Evolutionary conservation across 2,797 vertebrate species (phyloP).

Genomic region (Poecilia velifera): DNA sequence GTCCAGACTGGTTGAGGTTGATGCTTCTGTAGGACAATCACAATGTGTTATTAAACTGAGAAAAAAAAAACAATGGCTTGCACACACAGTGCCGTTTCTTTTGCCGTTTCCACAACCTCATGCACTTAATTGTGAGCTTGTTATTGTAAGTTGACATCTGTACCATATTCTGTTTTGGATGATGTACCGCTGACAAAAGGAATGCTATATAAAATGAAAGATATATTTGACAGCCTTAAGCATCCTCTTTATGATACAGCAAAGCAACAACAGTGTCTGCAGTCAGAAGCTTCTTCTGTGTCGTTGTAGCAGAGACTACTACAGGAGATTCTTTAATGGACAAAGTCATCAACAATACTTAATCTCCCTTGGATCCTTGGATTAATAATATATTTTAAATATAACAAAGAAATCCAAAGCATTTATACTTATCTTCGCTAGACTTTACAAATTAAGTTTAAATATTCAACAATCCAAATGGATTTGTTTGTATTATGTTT

Average conservation of each 20-base stretch:
- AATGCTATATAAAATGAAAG: neutral
- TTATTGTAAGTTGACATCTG: neutral
- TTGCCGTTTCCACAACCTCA: neutral
- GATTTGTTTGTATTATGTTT: neutral
- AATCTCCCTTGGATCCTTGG: neutral
- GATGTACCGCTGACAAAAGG: neutral
- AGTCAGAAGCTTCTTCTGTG: neutral
- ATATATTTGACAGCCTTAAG: neutral
- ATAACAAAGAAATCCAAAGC: neutral
- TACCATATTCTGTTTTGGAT: neutral
- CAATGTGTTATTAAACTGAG: neutral
- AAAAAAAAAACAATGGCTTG: too few species aligned
- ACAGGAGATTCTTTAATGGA: neutral
- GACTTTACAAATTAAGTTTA: too few species aligned
- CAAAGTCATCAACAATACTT: neutral
- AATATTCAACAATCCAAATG: too few species aligned
- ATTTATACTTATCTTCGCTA: neutral
- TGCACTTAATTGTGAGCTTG: neutral
- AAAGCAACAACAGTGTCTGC: neutral
- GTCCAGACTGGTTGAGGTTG: constrained; percentile 44
- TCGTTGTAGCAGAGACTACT: neutral
- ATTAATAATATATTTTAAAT: neutral
- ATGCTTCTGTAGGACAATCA: constrained; percentile 37
- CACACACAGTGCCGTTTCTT: too few species aligned
- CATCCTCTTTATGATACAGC: neutral